Conservation (phyloP, 2,113 vertebrate genomes). For the Pangasianodon hypophthalmus region DNA sequence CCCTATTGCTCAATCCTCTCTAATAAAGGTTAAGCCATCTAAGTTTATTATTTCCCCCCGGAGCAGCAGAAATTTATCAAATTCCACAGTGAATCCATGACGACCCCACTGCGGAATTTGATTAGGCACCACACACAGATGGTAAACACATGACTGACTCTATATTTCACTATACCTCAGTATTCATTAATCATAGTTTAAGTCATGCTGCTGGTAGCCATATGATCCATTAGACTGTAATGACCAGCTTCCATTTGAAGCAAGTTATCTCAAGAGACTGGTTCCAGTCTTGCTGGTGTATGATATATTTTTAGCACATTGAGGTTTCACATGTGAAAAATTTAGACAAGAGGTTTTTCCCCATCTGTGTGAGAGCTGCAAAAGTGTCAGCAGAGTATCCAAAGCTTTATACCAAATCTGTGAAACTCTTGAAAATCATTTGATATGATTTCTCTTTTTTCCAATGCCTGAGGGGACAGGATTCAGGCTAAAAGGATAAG, state of each 20-base stretch:
- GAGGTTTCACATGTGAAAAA: not conserved
- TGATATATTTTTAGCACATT: not conserved
- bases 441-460: not conserved
- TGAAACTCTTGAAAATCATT: not conserved
- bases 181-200: not conserved
- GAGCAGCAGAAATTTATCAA: not conserved
- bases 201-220: not conserved
- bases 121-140: slow-evolving; percentile 18
- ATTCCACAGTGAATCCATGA: not conserved
- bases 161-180: not conserved
- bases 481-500: not conserved
- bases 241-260: slow-evolving; percentile 11
- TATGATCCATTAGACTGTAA: slow-evolving; percentile 6
- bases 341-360: not conserved
- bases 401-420: not conserved
- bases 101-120: slow-evolving; percentile 18
- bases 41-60: not conserved
- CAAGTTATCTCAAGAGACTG: not conserved
- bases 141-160: slow-evolving; percentile 23
- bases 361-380: not conserved
- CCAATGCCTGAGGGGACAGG: not conserved
- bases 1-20: not conserved
- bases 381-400: not conserved
- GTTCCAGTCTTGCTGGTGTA: not conserved
- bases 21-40: not conserved